Conservation (phyloP, 2,797 vertebrate species). For the Xenentodon cancila region DNA sequence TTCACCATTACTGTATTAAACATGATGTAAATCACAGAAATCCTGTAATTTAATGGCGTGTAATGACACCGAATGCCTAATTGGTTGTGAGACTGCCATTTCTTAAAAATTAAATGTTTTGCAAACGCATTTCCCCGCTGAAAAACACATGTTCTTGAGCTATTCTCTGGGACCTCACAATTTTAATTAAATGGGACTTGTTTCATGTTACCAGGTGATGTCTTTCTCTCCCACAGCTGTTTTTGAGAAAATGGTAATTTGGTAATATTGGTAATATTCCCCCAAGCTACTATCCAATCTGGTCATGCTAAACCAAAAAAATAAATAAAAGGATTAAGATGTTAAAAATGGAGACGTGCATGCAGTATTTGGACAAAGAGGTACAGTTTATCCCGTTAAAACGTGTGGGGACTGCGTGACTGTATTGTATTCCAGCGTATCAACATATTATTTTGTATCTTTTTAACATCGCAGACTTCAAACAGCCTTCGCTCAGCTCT, state of each 20-base stretch:
- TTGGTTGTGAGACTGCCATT: neutral
- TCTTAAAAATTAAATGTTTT: constrained; percentile 1
- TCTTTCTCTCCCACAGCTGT: too few relatives aligned
- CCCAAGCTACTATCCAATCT: too few relatives aligned
- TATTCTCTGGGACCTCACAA: too few relatives aligned
- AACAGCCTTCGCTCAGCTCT: constrained; percentile 47
- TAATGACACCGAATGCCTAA: constrained; percentile 3
- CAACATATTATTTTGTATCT: constrained; percentile 38
- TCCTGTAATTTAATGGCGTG: neutral
- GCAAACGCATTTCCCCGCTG: neutral
- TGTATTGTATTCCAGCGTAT: constrained; percentile 29
- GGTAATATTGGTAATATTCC: too few relatives aligned
- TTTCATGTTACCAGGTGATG: too few relatives aligned
- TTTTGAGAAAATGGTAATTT: too few relatives aligned
- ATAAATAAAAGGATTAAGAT: neutral
- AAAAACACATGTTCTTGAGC: neutral
- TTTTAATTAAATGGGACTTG: too few relatives aligned
- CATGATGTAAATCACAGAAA: neutral
- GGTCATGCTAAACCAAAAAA: neutral
- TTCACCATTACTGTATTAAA: neutral
- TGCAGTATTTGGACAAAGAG: constrained; percentile 16
- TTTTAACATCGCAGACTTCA: constrained; percentile 41
- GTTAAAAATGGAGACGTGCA: constrained; percentile 1
- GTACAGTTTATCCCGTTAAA: constrained; percentile 28
- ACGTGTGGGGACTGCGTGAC: constrained; percentile 14